Base-by-base conservation (phyloP, 2,113 vertebrate genomes). In the Phyllostomus discolor region DNA sequence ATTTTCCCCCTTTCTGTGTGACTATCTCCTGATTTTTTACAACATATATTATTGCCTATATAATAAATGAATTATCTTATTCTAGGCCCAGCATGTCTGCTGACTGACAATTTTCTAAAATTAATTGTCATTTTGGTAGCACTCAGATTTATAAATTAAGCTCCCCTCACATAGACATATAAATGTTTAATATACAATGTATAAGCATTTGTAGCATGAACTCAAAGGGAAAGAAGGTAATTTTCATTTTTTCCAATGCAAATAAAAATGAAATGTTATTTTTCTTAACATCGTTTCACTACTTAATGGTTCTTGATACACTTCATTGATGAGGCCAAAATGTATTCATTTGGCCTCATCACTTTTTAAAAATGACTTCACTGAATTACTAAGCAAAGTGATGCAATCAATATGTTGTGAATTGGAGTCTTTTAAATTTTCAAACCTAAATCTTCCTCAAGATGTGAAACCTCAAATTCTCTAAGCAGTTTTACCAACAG, bases 31-130 rank as follows among this genome's bases (percentile, higher is more conserved):
- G 88, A 97, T 62, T 97, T 98, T 98, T 97, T 98, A 96, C 92
- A 86, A 96, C 72, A 88, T 95, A 91, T 66, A 96, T 98, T 97
- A 97, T 86, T 88, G 48, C 70, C 92, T 79, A 78, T 38, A 85
- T 35, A 92, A 81, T 97, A 97, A 96, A 97, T 26, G n/a, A 95
- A 96, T 91, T 87, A 84, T 78, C 82, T 94, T 94, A 92, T 97
- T 97, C 88, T 75, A 87, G 94, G 97, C 83, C 85, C 50, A 72
- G 72, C 66, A 95, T 90, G 94, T 95, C 90, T 98, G 91, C 94
- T 98, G 95, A 98, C 95, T 91, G 94, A 97, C 1, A 79, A 73
- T 95, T 97, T 98, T 98, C 95, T 97, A 95, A 98, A 98, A 97
- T 98, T 96, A 98, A 98, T 96, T 96, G 72, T 92, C 93, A 83